Base-by-base conservation (phyloP, 2,797 vertebrate species). In the Neosilurus mollespiculum region DNA sequence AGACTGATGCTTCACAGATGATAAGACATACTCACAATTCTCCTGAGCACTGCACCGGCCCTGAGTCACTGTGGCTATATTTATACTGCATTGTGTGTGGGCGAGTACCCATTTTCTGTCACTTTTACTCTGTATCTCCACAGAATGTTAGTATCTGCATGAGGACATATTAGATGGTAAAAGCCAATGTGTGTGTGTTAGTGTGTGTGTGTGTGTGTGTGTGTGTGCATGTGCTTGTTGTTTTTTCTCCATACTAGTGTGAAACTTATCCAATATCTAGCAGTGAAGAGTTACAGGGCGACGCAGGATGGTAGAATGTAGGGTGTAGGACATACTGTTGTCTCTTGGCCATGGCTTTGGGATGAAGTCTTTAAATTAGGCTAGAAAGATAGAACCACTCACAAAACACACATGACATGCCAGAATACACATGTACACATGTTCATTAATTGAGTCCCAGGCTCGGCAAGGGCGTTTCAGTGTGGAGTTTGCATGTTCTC, bases 71-170 rank as follows among this genome's bases (percentile, higher is more conserved):
- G 78, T 80, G 82, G 83, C 76, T 78, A 85, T 88, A 87, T 88
- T 89, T 88, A 86, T 88, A 82, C 79, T n/a, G 76, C 81, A 83
- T 72, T 83, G 79, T 77, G 81, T 43, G 83, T 86, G 86, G 86
- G 87, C 54, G 81, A 81, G 82, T 81, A 83, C 80, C 72, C 82
- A 79, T 87, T 84, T 83, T 87, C 82, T 81, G 76, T 81, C 73
- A 81, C 78, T 64, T 86, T 83, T 22, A 16, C 61, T 83, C 76
- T 81, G 71, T 24, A 26, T 81, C 78, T 53, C 14, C n/a, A 71
- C 37, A 26, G 53, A 12, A 12, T 61, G 81, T 80, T 72, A 49
- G 78, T 65, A 30, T 70, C 37, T 69, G 65, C 18, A 70, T 26
- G 18, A 70, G 66, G 82, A 78, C 75, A 62, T 83, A 73, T 59